phyloP scores from a whole-genome alignment of 1,140 invertebrate species.

The Drosophila baimaii region DNA sequence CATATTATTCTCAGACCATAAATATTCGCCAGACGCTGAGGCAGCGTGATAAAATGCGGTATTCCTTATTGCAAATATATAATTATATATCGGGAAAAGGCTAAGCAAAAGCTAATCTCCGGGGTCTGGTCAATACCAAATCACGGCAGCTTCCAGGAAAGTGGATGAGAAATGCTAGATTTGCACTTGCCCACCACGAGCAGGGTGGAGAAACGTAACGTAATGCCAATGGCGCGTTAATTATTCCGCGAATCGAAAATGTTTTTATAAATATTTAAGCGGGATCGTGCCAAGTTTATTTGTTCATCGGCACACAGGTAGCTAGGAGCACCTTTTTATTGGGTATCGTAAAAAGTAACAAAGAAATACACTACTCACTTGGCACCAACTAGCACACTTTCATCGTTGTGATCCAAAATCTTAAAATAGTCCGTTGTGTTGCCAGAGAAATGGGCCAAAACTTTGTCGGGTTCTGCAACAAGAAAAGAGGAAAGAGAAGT shows the following conservation, averaged over 20 bases:
- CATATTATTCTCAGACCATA: constrained; percentile 1
- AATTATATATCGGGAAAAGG: constrained; percentile 12
- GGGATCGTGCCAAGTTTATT: constrained; percentile 56
- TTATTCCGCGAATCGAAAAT: constrained; percentile 65
- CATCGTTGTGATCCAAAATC: constrained; percentile 85
- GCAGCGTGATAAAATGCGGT: constrained; percentile 35
- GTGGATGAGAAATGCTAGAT: constrained; percentile 61
- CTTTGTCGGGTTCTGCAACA: constrained; percentile 77
- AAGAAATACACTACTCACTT: constrained; percentile 76
- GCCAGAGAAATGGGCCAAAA: constrained; percentile 78
- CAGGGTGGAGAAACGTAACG: constrained; percentile 9
- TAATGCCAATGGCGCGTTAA: constrained; percentile 62
- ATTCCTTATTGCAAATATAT: not conserved
- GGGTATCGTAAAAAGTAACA: constrained; percentile 24
- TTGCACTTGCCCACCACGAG: constrained; percentile 62
- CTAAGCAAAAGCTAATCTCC: constrained; percentile 31
- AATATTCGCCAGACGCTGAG: constrained; percentile 7
- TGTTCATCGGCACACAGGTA: constrained; percentile 37
- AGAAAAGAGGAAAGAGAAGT: constrained; percentile 17
- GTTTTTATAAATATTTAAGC: constrained; percentile 54
- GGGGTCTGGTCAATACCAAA: constrained; percentile 24
- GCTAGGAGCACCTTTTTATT: constrained; percentile 41
- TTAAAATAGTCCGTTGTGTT: constrained; percentile 85
- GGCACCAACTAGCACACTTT: constrained; percentile 85
- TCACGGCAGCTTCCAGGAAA: constrained; percentile 65